A percentile compares a stretch with the other conserved stretches of the same genome.
Conservation (phyloP, 2,797 vertebrate species). For the Halcyon smyrnensis region DNA sequence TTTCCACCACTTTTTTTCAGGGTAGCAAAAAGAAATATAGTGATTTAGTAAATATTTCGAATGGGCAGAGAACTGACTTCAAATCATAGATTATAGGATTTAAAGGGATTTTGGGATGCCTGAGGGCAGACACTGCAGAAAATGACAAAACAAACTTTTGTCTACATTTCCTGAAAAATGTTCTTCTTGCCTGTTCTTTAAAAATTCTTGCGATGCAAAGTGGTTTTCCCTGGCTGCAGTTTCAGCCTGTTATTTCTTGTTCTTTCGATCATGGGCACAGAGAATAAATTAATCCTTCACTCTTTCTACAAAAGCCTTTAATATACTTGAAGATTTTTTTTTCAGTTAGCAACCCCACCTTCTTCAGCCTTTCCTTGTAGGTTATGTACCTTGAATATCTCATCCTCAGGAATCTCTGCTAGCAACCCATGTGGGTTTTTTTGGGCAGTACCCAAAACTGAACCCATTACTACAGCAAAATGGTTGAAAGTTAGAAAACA, state of each 20-base stretch:
- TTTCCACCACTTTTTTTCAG: neutral
- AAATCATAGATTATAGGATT: neutral
- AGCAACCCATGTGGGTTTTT: neutral
- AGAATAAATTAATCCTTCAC: neutral
- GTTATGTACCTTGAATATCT: neutral
- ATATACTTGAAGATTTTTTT: neutral
- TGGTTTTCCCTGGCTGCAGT: neutral
- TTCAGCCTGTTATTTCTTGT: neutral
- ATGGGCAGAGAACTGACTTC: neutral
- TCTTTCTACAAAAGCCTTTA: neutral
- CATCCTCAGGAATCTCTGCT: neutral
- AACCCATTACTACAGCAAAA: neutral
- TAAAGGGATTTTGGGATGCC: constrained; percentile 3
- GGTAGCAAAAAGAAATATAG: constrained; percentile 18
- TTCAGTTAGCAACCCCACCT: neutral
- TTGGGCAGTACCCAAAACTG: neutral
- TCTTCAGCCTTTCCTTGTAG: neutral
- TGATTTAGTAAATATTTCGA: constrained; percentile 10
- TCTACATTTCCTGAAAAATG: constrained; percentile 10
- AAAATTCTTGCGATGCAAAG: neutral
- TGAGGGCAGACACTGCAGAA: neutral
- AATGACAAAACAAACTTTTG: neutral
- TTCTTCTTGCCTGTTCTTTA: neutral
- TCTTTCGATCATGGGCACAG: neutral
- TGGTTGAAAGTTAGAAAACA: neutral